Percentiles rank a stretch among this genome's conserved stretches.
phyloP scores from a whole-genome alignment of 2,113 vertebrate genomes.

The Microtus montanus region DNA sequence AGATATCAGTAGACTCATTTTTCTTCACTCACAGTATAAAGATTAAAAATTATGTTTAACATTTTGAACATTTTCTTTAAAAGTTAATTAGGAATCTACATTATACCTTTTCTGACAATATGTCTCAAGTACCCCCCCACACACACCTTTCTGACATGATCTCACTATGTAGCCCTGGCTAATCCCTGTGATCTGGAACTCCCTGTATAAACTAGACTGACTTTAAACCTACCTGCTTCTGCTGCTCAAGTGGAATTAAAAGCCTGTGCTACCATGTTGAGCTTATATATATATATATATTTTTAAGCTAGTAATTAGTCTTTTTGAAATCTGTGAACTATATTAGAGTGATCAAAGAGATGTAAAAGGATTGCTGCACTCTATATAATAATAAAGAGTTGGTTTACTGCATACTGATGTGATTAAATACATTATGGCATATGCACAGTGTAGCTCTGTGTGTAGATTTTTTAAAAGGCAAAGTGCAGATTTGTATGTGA shows the following conservation, averaged over 20 bases:
- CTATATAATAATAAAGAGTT: not conserved
- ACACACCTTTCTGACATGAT: too few relatives aligned
- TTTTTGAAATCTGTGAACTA: not conserved
- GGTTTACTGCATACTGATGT: not conserved
- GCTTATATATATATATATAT: not conserved
- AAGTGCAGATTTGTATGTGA: not conserved
- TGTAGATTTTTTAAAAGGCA: not conserved
- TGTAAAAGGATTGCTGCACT: not conserved
- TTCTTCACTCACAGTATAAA: too few relatives aligned
- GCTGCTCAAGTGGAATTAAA: not conserved
- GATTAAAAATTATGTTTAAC: too few relatives aligned
- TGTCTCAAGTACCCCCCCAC: too few relatives aligned
- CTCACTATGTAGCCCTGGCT: not conserved
- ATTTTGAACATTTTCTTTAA: too few relatives aligned
- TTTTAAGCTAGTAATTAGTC: not conserved
- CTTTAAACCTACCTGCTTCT: not conserved
- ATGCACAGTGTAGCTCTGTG: not conserved
- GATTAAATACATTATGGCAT: not conserved
- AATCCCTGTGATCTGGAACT: not conserved
- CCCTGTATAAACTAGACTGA: not conserved
- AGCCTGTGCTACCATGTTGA: not conserved
- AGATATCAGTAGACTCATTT: too few relatives aligned
- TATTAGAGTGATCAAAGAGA: not conserved
- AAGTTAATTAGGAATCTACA: too few relatives aligned
- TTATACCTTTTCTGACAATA: too few relatives aligned